Conservation (phyloP, 2,888 invertebrate genomes). For the Scaptomyza tumidula region DNA sequence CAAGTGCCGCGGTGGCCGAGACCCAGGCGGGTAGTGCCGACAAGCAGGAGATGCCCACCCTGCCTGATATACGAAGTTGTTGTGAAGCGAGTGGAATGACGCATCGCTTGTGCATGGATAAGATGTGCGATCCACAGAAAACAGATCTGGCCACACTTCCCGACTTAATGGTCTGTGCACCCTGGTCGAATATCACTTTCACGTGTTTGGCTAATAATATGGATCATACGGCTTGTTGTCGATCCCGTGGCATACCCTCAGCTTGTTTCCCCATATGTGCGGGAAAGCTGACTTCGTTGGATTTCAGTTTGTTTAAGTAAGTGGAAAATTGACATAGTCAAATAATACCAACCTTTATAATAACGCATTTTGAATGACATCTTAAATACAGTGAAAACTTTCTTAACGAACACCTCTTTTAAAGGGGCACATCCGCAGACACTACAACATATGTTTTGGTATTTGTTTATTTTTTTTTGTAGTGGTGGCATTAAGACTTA, state of each 20-base stretch:
- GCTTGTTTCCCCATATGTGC: constrained; percentile 91
- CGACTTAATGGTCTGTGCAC: constrained; percentile 95
- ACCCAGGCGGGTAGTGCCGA: constrained; percentile 86
- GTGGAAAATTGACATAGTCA: constrained; percentile 68
- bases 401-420: too few species aligned
- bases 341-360: neutral
- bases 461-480: too few species aligned
- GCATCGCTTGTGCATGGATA: constrained; percentile 90
- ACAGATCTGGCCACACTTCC: constrained; percentile 85
- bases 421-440: too few species aligned
- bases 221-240: constrained; percentile 93
- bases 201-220: constrained; percentile 91
- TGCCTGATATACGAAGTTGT: constrained; percentile 91
- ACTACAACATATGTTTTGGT: too few species aligned
- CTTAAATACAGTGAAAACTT: too few species aligned
- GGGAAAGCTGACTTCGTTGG: constrained; percentile 91
- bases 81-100: constrained; percentile 90
- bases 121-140: constrained; percentile 91
- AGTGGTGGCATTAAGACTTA: too few species aligned
- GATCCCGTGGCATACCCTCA: constrained; percentile 90
- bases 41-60: constrained; percentile 87
- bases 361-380: too few species aligned
- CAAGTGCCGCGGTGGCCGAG: constrained; percentile 88
- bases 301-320: constrained; percentile 93
- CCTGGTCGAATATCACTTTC: constrained; percentile 93